Conservation (phyloP, 2,113 vertebrate species). For the Fregata magnificens region DNA sequence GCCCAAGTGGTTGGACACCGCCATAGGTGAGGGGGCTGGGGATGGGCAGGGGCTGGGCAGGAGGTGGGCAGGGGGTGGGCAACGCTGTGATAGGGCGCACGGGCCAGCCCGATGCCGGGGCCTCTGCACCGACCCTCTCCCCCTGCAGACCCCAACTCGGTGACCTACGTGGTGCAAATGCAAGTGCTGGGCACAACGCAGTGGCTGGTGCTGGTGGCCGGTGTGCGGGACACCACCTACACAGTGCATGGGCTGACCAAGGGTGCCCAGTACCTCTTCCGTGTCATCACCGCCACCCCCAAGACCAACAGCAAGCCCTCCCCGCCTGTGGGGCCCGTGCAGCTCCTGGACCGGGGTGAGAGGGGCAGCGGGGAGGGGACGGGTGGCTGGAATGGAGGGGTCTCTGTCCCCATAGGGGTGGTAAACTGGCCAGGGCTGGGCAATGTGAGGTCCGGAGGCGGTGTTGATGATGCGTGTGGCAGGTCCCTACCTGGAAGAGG, state of each 20-base stretch:
- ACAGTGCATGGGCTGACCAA: conserved; percentile 84
- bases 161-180: conserved; percentile 94
- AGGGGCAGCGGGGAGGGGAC: background rate
- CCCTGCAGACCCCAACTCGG: conserved; percentile 80
- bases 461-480: background rate
- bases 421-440: background rate
- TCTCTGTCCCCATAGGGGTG: background rate
- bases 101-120: background rate
- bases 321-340: conserved; percentile 78
- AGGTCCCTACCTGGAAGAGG: conserved; percentile 89
- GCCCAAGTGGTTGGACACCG: conserved; percentile 89
- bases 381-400: background rate
- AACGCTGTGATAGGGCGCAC: accelerated
- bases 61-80: background rate
- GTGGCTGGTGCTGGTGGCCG: conserved; percentile 87
- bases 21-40: conserved; percentile 81
- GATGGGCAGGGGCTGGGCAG: background rate
- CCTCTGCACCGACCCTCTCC: background rate
- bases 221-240: conserved; percentile 82
- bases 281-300: conserved; percentile 88
- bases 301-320: conserved; percentile 96
- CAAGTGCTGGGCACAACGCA: conserved; percentile 91
- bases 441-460: background rate
- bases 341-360: conserved; percentile 88
- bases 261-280: conserved; percentile 87